phyloP scores from a whole-genome alignment of 2,888 invertebrate genomes.

The Stegophylla sp. region DNA sequence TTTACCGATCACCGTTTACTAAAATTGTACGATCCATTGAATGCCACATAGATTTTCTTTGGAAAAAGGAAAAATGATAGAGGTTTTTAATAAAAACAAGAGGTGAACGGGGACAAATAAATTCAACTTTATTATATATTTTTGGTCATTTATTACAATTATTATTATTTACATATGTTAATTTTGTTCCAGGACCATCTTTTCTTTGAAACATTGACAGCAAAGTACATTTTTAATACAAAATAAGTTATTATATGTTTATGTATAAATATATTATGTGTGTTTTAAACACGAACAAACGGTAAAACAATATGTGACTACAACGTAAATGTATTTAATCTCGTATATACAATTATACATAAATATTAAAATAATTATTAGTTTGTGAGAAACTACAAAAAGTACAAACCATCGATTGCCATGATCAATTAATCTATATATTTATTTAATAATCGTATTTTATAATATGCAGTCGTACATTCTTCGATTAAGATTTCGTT shows the following conservation, averaged over 20 bases:
- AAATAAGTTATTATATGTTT: constrained; percentile 2
- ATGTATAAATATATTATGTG: too few relatives aligned
- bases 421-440: constrained; percentile 18
- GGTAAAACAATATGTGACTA: constrained; percentile 1
- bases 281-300: constrained; percentile 22
- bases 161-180: constrained; percentile 1
- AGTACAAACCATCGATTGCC: constrained; percentile 48
- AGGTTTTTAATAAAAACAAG: not conserved
- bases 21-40: too few relatives aligned
- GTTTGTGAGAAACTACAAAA: constrained; percentile 23
- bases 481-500: not conserved
- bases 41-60: too few relatives aligned
- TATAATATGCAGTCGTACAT: not conserved
- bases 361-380: not conserved
- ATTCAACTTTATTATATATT: constrained; percentile 18
- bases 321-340: constrained; percentile 4
- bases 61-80: not conserved
- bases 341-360: constrained; percentile 8
- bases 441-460: not conserved
- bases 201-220: not conserved
- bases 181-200: constrained; percentile 1
- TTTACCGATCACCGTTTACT: too few relatives aligned
- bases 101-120: not conserved
- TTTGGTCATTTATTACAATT: constrained; percentile 32
- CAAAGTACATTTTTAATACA: constrained; percentile 10